phyloP scores from a whole-genome alignment of 1,140 invertebrate species.

The Hypothenemus hampei region DNA sequence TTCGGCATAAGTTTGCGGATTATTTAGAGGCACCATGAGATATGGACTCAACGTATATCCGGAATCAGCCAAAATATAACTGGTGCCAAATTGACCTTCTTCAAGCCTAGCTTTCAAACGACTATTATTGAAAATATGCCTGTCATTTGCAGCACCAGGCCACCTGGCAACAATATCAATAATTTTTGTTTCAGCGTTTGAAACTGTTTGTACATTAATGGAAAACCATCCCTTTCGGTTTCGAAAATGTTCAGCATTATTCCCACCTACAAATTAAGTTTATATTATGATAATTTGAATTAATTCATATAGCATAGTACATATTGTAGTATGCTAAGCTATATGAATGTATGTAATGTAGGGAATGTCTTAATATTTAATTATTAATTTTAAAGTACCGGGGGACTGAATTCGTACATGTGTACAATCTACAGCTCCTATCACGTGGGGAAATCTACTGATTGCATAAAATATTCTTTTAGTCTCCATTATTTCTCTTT shows the following conservation, averaged over 20 bases:
- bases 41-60: conserved; percentile 31
- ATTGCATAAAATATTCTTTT: not conserved
- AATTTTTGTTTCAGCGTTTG: conserved; percentile 19
- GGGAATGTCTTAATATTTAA: too few relatives aligned
- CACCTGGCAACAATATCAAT: conserved; percentile 42
- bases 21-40: conserved; percentile 35
- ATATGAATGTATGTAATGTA: too few relatives aligned
- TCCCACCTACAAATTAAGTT: conserved; percentile 33
- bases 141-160: conserved; percentile 43
- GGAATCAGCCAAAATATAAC: too few relatives aligned
- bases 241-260: conserved; percentile 32
- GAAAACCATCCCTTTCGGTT: too few relatives aligned
- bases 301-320: too few relatives aligned
- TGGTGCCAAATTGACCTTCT: conserved; percentile 26
- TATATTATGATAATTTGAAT: too few relatives aligned
- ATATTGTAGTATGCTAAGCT: too few relatives aligned
- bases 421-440: conserved; percentile 1
- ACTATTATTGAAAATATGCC: conserved; percentile 38
- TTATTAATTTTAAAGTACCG: too few relatives aligned
- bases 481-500: too few relatives aligned
- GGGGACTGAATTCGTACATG: conserved; percentile 14
- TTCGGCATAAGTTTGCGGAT: conserved; percentile 32
- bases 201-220: conserved; percentile 35
- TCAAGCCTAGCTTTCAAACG: conserved; percentile 32
- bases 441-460: not conserved